Percentiles rank a stretch among this genome's conserved stretches.
Evolutionary conservation across 2,113 vertebrate genomes (phyloP).

Genomic region (Coreoperca whiteheadi): DNA sequence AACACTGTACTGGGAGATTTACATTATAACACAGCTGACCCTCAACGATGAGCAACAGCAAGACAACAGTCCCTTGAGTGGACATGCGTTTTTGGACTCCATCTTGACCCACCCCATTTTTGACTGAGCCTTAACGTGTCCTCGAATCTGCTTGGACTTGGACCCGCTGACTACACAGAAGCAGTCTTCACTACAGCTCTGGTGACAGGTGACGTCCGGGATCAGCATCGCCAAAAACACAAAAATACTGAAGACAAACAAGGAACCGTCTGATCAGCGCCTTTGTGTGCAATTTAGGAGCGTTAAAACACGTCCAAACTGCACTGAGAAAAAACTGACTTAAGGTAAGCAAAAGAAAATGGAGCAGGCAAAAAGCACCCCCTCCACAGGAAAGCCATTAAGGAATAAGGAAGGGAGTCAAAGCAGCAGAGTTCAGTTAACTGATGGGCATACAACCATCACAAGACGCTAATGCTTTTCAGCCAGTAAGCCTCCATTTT

Average conservation of each 20-base stretch:
- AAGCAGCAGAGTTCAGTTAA: background rate
- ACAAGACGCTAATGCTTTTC: constrained; percentile 2
- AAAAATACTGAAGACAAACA: too few relatives aligned
- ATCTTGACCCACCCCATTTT: background rate
- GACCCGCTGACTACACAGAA: background rate
- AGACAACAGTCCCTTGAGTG: too few relatives aligned
- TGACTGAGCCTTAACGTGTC: background rate
- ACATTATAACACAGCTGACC: too few relatives aligned
- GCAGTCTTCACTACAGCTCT: background rate
- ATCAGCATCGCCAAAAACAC: background rate
- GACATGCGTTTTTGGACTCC: too few relatives aligned
- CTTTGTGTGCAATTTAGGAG: background rate
- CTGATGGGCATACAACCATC: background rate
- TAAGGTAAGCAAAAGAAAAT: background rate
- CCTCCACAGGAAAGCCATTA: constrained; percentile 13
- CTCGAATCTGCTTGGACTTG: background rate
- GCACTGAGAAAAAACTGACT: background rate
- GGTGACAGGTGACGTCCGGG: background rate
- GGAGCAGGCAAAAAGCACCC: background rate
- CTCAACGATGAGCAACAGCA: too few relatives aligned
- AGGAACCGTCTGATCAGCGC: background rate
- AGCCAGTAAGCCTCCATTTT: background rate
- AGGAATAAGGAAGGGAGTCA: background rate
- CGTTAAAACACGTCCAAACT: background rate
- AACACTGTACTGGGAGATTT: background rate